Percentiles rank a stretch among this genome's conserved stretches.
Conservation (phyloP, 2,888 invertebrate species). For the Oligia fasciuncula region DNA sequence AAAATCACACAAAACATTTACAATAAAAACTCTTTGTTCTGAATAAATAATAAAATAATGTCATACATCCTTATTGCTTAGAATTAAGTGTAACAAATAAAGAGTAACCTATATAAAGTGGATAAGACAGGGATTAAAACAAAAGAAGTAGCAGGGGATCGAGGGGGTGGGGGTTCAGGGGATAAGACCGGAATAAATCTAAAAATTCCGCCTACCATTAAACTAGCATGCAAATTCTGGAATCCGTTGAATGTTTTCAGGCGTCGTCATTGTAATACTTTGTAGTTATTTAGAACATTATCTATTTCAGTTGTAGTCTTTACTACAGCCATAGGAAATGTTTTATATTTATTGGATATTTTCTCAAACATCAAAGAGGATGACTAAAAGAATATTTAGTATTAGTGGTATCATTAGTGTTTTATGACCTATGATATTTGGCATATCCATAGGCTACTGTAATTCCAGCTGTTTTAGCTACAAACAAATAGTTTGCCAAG, state of each 20-base stretch:
- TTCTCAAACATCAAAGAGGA: conserved; percentile 14
- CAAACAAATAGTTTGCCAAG: not conserved
- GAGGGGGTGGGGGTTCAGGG: too few relatives aligned
- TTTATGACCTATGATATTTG: not conserved
- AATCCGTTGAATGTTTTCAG: conserved; percentile 5
- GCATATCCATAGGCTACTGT: not conserved
- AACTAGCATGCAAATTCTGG: not conserved
- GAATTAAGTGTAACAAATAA: not conserved
- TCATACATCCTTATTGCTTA: not conserved
- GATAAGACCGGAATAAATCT: too few relatives aligned
- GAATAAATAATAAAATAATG: not conserved
- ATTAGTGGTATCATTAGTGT: not conserved
- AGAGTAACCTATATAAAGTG: too few relatives aligned
- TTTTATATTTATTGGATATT: not conserved
- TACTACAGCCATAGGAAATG: not conserved
- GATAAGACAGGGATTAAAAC: too few relatives aligned
- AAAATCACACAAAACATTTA: not conserved
- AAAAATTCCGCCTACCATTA: not conserved
- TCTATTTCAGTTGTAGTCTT: not conserved
- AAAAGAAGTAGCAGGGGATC: too few relatives aligned
- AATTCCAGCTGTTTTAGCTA: not conserved
- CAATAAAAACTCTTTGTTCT: not conserved
- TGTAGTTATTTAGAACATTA: not conserved
- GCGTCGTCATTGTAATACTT: not conserved
- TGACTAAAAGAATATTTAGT: not conserved